Conservation (phyloP, 2,113 vertebrate genomes). For the Erythrolamprus reginae region DNA sequence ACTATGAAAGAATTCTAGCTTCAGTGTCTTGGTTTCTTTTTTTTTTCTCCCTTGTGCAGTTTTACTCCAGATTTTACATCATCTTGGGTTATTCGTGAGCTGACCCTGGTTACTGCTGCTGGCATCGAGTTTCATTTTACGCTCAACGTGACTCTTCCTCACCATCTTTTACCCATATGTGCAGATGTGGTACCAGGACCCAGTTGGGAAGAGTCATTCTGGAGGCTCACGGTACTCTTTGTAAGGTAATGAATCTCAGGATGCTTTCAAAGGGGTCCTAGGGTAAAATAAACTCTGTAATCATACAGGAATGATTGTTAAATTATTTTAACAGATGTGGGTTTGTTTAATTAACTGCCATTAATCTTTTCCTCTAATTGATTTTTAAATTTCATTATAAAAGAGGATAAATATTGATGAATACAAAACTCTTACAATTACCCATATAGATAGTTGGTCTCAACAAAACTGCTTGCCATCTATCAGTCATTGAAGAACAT, state of each 20-base stretch:
- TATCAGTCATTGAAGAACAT: background rate
- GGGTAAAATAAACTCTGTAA: rapidly evolving
- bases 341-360: background rate
- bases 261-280: background rate
- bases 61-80: constrained; percentile 99
- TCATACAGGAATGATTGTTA: background rate
- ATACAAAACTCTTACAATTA: background rate
- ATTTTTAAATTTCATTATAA: background rate
- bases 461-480: background rate
- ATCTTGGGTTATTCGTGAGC: constrained; percentile 95
- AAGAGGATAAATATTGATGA: background rate
- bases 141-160: constrained; percentile 92
- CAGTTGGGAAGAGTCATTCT: constrained; percentile 96
- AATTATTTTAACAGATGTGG: background rate
- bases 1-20: background rate
- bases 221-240: constrained; percentile 89
- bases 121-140: constrained; percentile 88
- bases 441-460: background rate
- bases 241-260: constrained; percentile 75
- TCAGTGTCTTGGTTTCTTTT: background rate
- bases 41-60: constrained; percentile 62
- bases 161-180: constrained; percentile 91
- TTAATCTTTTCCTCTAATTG: background rate
- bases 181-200: constrained; percentile 93
- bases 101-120: constrained; percentile 82